Conservation (phyloP, 2,797 vertebrate species). For the Acridotheres tristis region DNA sequence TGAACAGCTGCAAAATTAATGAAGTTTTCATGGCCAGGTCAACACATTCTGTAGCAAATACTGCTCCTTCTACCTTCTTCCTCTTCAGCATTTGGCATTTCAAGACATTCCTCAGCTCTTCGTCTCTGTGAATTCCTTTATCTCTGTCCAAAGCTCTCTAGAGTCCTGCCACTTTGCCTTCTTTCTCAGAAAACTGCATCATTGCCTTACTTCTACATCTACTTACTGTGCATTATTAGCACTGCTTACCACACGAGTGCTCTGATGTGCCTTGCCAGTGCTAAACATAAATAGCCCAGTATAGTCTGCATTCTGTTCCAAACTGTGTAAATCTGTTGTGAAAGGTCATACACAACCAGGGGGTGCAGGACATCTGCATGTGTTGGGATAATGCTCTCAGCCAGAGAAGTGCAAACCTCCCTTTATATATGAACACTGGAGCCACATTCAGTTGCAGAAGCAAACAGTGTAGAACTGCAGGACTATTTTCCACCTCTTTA, state of each 20-base stretch:
- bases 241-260: not conserved
- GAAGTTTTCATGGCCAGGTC: not conserved
- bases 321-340: not conserved
- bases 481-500: not conserved
- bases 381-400: not conserved
- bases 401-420: not conserved
- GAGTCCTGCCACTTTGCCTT: not conserved
- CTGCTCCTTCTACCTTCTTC: not conserved
- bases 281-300: not conserved
- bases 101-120: not conserved
- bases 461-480: not conserved
- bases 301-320: not conserved
- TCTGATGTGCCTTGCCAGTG: not conserved
- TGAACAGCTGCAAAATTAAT: not conserved
- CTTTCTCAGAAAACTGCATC: not conserved
- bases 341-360: not conserved
- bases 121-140: not conserved
- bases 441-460: not conserved
- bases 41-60: not conserved
- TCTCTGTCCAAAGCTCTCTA: not conserved
- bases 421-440: not conserved
- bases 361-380: not conserved
- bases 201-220: not conserved
- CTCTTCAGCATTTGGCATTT: not conserved
- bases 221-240: not conserved